Evolutionary conservation across 2,113 vertebrate species (phyloP), one percentile per base, ranked within the genome.

Genomic region (Rhizomys pruinosus): DNA sequence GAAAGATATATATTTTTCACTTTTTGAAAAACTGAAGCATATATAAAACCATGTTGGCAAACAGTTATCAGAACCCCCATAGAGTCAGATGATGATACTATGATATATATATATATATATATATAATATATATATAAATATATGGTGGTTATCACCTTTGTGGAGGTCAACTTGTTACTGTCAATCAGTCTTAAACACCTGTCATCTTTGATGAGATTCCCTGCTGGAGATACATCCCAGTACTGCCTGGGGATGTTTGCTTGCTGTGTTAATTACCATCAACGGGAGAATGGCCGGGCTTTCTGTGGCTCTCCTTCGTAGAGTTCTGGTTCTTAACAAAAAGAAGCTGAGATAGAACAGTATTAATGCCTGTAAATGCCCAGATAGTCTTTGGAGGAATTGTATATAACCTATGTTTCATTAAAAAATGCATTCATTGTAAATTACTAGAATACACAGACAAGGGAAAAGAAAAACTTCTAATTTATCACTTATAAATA

Each of bases 401-500:
- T 34, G 44, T 17, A 34, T 29, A 34, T 29, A n/a, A 37, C 25
- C 57, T 20, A 55, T 47, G 7, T 87, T 68, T 93, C 23, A 61
- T 91, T 57, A 57, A 79, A 69, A 17, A 55, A 47, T 29, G 44
- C 25, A 37, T 82, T 80, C 15, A 39, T 17, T 10, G 19, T 37
- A 44, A 87, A 79, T 25, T 52, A 52, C 64, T 91, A 92, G 90
- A 69, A 73, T 13, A 42, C 25, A n/a, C 44, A 7, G 32, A 71
- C 27, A 84, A 94, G 78, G 55, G 27, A 23, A 92, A 92, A 92
- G 55, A 74, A 68, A 92, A 88, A 59, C 13, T 32, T 22, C 37
- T 16, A 57, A 25, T 39, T 84, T 68, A 68, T 13, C 7, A 72
- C 16, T 23, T 17, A 9, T 27, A 73, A 87, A 71, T 61, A 73